Evolutionary conservation across 1,140 invertebrate species (phyloP).

Genomic region (Chymomyza costata): DNA sequence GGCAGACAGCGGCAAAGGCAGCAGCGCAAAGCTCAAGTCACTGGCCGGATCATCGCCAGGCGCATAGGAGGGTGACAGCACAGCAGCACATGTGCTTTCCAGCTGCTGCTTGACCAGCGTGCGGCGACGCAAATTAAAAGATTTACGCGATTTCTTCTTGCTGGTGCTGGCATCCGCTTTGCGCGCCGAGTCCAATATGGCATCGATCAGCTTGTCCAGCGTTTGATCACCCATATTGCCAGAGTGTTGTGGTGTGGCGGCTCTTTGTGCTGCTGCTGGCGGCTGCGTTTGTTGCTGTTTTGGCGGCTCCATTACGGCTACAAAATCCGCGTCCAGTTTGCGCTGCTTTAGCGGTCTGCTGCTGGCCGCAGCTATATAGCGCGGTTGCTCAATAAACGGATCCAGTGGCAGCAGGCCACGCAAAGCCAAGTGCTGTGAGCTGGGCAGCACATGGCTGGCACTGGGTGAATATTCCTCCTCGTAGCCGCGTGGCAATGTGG

Average conservation of each 20-base stretch:
- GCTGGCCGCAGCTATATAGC: conserved; percentile 38
- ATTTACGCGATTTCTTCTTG: conserved; percentile 56
- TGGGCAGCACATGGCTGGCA: conserved; percentile 28
- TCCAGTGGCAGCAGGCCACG: conserved; percentile 52
- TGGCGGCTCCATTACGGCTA: conserved; percentile 39
- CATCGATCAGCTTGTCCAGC: conserved; percentile 68
- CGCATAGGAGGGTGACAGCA: conserved; percentile 69
- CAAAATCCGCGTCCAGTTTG: conserved; percentile 52
- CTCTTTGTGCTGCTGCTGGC: neutral
- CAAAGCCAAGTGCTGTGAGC: conserved; percentile 58
- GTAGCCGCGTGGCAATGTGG: conserved; percentile 56
- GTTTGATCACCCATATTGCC: conserved; percentile 64
- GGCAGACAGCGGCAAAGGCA: conserved; percentile 12
- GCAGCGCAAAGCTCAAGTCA: conserved; percentile 55
- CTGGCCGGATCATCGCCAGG: conserved; percentile 69
- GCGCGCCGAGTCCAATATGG: conserved; percentile 69
- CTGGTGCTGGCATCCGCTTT: conserved; percentile 52
- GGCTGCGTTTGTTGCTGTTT: conserved; percentile 1
- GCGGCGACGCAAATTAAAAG: conserved; percentile 62
- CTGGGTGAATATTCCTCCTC: conserved; percentile 65
- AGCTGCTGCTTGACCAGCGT: conserved; percentile 64
- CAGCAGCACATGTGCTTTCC: conserved; percentile 23
- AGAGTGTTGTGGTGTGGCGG: conserved; percentile 48
- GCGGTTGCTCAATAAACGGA: conserved; percentile 61
- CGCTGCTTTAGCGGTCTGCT: conserved; percentile 41